These are phyloP conservation scores for Sinella curviseta DNA, from an alignment of 1,140 invertebrate species.

Conservation along the genomic window DNA sequence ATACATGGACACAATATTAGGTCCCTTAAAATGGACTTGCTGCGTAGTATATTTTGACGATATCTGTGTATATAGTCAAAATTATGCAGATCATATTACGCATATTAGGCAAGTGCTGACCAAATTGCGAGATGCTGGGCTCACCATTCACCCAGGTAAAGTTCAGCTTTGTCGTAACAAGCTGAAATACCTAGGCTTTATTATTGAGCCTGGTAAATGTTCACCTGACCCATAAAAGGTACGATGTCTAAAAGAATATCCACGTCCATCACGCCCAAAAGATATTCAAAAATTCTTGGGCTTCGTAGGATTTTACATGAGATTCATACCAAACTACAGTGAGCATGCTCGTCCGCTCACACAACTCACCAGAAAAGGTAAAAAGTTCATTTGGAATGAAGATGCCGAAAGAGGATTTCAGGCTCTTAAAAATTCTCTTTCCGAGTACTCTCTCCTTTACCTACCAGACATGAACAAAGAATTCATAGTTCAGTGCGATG, in stretches of 20 bases:
- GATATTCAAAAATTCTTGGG: slow-evolving; percentile 56
- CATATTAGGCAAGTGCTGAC: slow-evolving; percentile 32
- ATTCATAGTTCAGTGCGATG: slow-evolving; percentile 51
- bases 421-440: slow-evolving; percentile 40
- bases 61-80: slow-evolving; percentile 41
- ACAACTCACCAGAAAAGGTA: slow-evolving; percentile 48
- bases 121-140: slow-evolving; percentile 9
- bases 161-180: slow-evolving; percentile 52
- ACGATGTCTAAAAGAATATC: slow-evolving; percentile 51
- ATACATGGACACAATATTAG: slow-evolving; percentile 46
- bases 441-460: slow-evolving; percentile 37
- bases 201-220: slow-evolving; percentile 52
- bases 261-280: slow-evolving; percentile 51
- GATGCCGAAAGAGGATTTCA: slow-evolving; percentile 48
- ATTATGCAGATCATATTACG: slow-evolving; percentile 34
- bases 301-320: slow-evolving; percentile 57
- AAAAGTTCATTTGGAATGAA: slow-evolving; percentile 26
- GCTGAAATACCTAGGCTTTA: slow-evolving; percentile 54
- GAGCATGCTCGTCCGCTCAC: slow-evolving; percentile 52
- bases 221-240: slow-evolving; percentile 54
- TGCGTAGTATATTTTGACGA: slow-evolving; percentile 53
- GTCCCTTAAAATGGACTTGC: slow-evolving; percentile 36
- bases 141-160: slow-evolving; percentile 52
- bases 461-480: slow-evolving; percentile 50
- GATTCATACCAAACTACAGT: slow-evolving; percentile 55